Evolutionary conservation across 2,888 invertebrate species (phyloP), one percentile per base, ranked within the genome.

Genomic region (Drosophila conformis): DNA sequence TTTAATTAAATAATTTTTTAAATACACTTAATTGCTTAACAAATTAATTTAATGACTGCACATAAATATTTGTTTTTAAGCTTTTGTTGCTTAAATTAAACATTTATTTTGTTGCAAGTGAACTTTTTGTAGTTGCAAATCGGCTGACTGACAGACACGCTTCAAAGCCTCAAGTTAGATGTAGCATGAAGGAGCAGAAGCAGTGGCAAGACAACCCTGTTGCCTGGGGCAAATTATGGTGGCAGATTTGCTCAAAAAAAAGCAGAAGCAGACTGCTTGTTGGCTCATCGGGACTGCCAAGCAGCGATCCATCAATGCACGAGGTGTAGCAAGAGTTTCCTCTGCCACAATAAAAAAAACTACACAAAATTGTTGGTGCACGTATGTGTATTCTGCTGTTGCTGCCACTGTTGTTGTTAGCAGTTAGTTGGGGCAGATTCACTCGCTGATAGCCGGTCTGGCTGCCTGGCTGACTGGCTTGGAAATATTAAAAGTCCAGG

Each of bases 401-500:
- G 46, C 15, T 64, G 36, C 31, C 64, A 21, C 48, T 67, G 52
- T 54, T 72, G 66, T 60, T 72, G 66, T 67, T 65, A 58, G 54
- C 71, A 67, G 73, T 57, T 69, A 73, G 70, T 67, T 63, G 66
- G 61, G 21, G 38, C 67, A 67, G 54, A 69, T 36, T 56, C 57
- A 63, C 66, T 62, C 56, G 57, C 42, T 60, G 69, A 64, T 64
- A 48, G 53, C 42, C 46, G 57, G 46, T 38, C 59, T 60, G 59
- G 38, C 62, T 60, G 53, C 35, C 40, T 54, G 64, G 38, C 53
- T 73, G 63, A 59, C 69, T 73, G 70, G 59, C 69, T 66, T 73
- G 77, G 78, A 80, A 84, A 87, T 85, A 85, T 80, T 87, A 82
- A 85, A 87, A 84, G 78, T 82, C 76, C 71, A 67, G 66, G 73